Conservation (phyloP, 1,140 invertebrate species). For the Acromyrmex charruanus region DNA sequence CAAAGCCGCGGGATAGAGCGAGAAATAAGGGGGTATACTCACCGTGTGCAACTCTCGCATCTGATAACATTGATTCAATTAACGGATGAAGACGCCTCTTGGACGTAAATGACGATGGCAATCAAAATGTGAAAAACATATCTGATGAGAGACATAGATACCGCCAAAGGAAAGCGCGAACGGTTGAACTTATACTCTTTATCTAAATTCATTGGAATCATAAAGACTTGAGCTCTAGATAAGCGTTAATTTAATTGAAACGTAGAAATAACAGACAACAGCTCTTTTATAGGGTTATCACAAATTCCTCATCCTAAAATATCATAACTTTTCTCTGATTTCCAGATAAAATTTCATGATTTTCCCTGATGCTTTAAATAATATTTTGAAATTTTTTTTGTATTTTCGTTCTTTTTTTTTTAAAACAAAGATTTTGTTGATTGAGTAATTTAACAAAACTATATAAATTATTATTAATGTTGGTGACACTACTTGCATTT, state of each 20-base stretch:
- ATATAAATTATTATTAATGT: too few species aligned
- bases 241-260: slow-evolving; percentile 1
- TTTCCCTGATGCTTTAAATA: too few species aligned
- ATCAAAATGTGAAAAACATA: slow-evolving; percentile 26
- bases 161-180: background rate
- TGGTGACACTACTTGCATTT: too few species aligned
- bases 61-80: slow-evolving; percentile 53
- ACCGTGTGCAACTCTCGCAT: background rate
- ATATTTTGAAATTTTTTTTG: too few species aligned
- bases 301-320: too few species aligned
- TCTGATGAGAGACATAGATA: background rate
- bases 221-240: background rate
- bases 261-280: background rate
- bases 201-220: background rate
- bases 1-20: slow-evolving; percentile 14
- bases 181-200: background rate
- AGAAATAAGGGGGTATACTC: slow-evolving; percentile 29
- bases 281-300: too few species aligned
- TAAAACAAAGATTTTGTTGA: too few species aligned
- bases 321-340: too few species aligned
- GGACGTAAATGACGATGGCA: slow-evolving; percentile 35
- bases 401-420: too few species aligned
- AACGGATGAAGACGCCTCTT: slow-evolving; percentile 46
- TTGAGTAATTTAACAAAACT: too few species aligned
- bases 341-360: too few species aligned